A percentile compares a stretch with the other conserved stretches of the same genome.
Evolutionary conservation across 2,797 vertebrate species (phyloP).

Genomic region (Anomalospiza imberbis): DNA sequence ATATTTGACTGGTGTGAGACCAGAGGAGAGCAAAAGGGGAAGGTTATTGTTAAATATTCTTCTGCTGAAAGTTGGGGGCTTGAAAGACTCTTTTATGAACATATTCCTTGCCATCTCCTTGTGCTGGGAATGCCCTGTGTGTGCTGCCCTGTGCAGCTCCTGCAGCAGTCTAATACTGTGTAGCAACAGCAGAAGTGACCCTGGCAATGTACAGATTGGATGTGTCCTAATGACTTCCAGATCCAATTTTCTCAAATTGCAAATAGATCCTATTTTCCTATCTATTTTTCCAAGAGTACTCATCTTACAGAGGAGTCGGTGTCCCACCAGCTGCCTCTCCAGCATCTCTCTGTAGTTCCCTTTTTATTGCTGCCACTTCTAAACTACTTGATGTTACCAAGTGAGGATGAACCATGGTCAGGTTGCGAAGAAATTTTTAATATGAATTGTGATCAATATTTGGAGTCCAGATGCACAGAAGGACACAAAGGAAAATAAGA

Average conservation of each 20-base stretch:
- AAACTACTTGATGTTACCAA: conserved; percentile 7
- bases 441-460: conserved; percentile 38
- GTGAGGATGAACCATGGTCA: conserved; percentile 15
- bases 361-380: conserved; percentile 44
- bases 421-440: conserved; percentile 14
- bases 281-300: neutral
- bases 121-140: neutral
- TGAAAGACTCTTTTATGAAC: neutral
- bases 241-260: neutral
- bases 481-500: neutral
- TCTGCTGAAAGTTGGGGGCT: neutral
- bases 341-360: neutral
- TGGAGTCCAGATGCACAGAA: neutral
- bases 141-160: neutral
- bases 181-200: neutral
- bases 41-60: neutral
- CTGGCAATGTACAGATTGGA: neutral
- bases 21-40: neutral
- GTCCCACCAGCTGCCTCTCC: neutral
- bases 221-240: neutral
- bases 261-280: neutral
- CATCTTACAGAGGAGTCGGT: neutral
- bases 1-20: neutral
- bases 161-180: neutral
- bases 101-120: neutral